Evolutionary conservation across 2,113 vertebrate species (phyloP), one percentile per base, ranked within the genome.

Genomic region (Tautogolabrus adspersus): DNA sequence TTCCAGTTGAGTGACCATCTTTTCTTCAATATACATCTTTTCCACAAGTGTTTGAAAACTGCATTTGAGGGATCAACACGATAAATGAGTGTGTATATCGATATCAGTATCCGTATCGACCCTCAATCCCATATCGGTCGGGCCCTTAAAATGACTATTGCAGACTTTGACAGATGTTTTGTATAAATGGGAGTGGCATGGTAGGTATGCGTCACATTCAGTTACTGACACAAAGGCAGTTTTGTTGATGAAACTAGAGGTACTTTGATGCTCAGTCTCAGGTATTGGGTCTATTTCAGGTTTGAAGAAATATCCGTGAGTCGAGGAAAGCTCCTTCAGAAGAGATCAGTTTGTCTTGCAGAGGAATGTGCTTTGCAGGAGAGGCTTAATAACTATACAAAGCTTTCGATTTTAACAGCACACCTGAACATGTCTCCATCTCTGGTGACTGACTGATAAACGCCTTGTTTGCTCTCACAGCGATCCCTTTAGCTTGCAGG

Each of bases 401-500:
- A 63, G 75, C 68, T 75, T 84, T 82, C 73, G 60, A 77, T 81
- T 87, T 77, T 80, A 84, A 91, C 84, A 83, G 64, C 84, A 75
- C 77, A 84, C 62, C 71, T 79, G 79, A 73, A 74, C 63, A 66
- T 47, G 49, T 60, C 71, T 83, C 8, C 40, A 59, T 71, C 57
- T 51, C 61, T 61, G 4, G 72, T 85, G 85, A 89, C 67, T 90
- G 89, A 90, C 66, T 87, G 84, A 89, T 80, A 66, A 76, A 51
- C 55, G 78, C 86, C 87, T 90, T 91, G 88, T 89, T 86, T 85
- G 79, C 68, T 62, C 44, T 74, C 49, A 60, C 46, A 63, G 69
- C 58, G 80, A 90, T 85, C 81, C 74, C 64, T 54, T 76, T 57
- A 80, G 85, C 77, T 87, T 67, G 47, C 75, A 76, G 73, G 77